Conservation (phyloP, 2,113 vertebrate species). For the Oreochromis niloticus region DNA sequence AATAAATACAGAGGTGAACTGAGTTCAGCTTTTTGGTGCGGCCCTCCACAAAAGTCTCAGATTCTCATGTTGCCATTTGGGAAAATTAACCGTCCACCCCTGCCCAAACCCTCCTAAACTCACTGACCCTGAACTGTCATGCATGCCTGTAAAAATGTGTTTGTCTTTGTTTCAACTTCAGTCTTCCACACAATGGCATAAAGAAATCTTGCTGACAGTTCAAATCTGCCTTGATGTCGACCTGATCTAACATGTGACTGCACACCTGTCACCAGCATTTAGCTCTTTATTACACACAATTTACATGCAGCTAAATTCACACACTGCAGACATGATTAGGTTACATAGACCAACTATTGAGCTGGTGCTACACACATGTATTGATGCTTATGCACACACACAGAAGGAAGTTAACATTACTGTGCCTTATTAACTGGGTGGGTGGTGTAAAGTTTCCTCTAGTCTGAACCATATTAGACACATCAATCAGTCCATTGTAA, state of each 20-base stretch:
- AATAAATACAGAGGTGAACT: background rate
- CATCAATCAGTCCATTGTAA: background rate
- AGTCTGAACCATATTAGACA: background rate
- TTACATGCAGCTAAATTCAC: background rate
- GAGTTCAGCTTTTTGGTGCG: background rate
- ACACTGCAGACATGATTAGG: background rate
- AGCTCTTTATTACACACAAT: background rate
- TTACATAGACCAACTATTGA: background rate
- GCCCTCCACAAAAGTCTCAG: background rate
- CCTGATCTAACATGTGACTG: background rate
- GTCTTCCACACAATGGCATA: background rate
- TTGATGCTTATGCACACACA: background rate
- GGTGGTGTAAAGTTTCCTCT: background rate
- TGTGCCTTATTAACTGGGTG: background rate
- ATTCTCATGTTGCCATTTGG: background rate
- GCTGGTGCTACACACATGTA: background rate
- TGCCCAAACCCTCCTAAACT: background rate
- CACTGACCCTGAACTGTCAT: background rate
- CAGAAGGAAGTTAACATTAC: background rate
- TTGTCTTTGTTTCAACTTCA: background rate
- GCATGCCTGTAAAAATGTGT: background rate
- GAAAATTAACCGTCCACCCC: background rate
- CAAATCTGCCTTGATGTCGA: background rate
- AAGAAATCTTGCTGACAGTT: background rate
- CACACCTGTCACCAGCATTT: slow-evolving; percentile 3